A percentile compares a stretch with the other conserved stretches of the same genome.
Evolutionary conservation across 92 coral and sea anemone genomes (phyloP).

Genomic region (Heteractis magnifica): DNA sequence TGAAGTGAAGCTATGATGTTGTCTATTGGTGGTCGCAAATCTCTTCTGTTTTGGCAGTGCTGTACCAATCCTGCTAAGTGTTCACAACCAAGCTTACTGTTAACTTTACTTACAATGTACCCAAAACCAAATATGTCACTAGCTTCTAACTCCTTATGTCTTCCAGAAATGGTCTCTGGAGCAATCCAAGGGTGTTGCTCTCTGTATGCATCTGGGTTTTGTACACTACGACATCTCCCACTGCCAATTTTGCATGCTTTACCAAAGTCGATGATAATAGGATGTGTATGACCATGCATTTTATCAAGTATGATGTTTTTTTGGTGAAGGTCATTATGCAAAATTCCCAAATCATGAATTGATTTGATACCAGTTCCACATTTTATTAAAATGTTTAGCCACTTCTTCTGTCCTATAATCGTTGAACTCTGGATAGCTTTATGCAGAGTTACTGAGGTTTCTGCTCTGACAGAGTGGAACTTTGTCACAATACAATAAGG

Average conservation of each 20-base stretch:
- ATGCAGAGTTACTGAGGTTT: conserved; percentile 10
- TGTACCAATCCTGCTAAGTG: conserved; percentile 2
- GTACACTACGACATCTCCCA: conserved; percentile 34
- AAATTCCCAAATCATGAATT: conserved; percentile 22
- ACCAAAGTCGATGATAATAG: conserved; percentile 40
- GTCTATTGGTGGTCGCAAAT: conserved; percentile 1
- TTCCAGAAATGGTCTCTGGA: conserved; percentile 46
- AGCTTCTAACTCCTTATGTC: conserved; percentile 31
- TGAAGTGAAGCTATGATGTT: neutral
- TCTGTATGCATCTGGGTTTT: conserved; percentile 23
- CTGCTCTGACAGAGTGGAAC: conserved; percentile 26
- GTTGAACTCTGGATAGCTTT: conserved; percentile 13
- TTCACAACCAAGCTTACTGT: conserved; percentile 11
- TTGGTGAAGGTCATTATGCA: conserved; percentile 43
- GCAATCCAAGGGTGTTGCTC: conserved; percentile 48
- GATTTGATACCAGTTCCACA: too few species aligned
- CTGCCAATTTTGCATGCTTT: conserved; percentile 26
- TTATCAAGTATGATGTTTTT: conserved; percentile 45
- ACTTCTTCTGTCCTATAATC: neutral
- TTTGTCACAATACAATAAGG: conserved; percentile 34
- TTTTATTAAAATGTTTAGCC: conserved; percentile 19
- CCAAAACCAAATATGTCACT: conserved; percentile 32
- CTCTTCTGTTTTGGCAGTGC: conserved; percentile 12
- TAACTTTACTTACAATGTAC: conserved; percentile 13
- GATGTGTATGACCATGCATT: conserved; percentile 29